phyloP scores from a whole-genome alignment of 2,888 invertebrate genomes.

The Sympetrum striolatum region DNA sequence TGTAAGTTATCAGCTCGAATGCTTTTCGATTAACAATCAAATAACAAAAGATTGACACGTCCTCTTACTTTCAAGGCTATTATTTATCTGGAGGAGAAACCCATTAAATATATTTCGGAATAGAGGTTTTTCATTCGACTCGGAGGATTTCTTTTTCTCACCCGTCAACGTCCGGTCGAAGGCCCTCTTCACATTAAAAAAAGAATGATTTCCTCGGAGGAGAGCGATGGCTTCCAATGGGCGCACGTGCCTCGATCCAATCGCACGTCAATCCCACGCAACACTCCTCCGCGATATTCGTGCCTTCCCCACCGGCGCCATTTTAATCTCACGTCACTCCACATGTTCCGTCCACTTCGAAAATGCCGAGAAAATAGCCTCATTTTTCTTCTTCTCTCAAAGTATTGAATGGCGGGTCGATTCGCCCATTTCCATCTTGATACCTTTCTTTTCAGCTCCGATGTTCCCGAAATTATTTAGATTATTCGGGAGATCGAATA shows the following conservation, averaged over 20 bases:
- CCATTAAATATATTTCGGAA: no score
- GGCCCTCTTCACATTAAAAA: no score
- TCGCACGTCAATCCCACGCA: background rate
- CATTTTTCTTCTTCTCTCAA: background rate
- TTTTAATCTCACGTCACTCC: constrained; percentile 17
- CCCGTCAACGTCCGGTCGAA: no score
- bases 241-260: background rate
- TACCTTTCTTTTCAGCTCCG: background rate
- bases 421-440: background rate
- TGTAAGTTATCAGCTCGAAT: no score
- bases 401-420: constrained; percentile 18
- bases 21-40: no score
- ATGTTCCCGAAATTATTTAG: background rate
- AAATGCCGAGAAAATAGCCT: background rate
- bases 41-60: no score
- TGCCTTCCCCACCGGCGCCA: background rate
- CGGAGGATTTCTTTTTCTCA: no score
- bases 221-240: no score
- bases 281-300: background rate
- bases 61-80: no score
- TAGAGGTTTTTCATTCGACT: no score
- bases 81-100: no score
- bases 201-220: no score
- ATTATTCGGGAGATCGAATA: background rate
- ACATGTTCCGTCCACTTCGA: background rate